These are phyloP conservation scores for Xiphophorus birchmanni DNA, from an alignment of 2,797 vertebrate genomes.

Conservation along the genomic window DNA sequence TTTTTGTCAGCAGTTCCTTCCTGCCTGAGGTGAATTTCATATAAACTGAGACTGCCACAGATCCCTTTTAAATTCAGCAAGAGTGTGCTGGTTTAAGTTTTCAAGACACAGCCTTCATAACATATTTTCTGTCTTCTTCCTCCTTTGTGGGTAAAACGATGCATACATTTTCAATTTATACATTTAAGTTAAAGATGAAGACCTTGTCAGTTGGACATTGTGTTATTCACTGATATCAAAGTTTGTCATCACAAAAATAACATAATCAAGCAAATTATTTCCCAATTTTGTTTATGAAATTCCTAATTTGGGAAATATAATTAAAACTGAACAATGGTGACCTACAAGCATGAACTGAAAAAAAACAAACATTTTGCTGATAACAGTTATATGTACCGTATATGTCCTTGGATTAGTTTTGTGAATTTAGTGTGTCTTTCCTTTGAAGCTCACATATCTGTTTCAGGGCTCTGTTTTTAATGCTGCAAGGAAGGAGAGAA, in stretches of 20 bases:
- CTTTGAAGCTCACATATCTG: slow-evolving; percentile 6
- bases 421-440: slow-evolving; percentile 20
- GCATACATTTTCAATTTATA: background rate
- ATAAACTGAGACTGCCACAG: background rate
- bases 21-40: background rate
- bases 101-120: background rate
- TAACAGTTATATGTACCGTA: too few relatives aligned
- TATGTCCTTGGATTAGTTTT: slow-evolving; percentile 8
- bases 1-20: background rate
- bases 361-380: background rate
- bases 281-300: background rate
- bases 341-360: background rate
- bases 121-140: background rate
- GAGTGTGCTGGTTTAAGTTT: background rate
- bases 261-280: background rate
- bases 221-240: background rate
- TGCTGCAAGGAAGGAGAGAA: slow-evolving; percentile 70
- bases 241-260: background rate
- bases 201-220: background rate
- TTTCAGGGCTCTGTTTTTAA: slow-evolving; percentile 26
- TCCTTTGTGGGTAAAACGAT: background rate
- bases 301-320: background rate
- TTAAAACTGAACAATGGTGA: background rate
- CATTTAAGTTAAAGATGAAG: background rate
- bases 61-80: background rate